Percentiles rank a stretch among this genome's conserved stretches.
Evolutionary conservation across 2,888 invertebrate species (phyloP).

Genomic region (Acleris holmiana): DNA sequence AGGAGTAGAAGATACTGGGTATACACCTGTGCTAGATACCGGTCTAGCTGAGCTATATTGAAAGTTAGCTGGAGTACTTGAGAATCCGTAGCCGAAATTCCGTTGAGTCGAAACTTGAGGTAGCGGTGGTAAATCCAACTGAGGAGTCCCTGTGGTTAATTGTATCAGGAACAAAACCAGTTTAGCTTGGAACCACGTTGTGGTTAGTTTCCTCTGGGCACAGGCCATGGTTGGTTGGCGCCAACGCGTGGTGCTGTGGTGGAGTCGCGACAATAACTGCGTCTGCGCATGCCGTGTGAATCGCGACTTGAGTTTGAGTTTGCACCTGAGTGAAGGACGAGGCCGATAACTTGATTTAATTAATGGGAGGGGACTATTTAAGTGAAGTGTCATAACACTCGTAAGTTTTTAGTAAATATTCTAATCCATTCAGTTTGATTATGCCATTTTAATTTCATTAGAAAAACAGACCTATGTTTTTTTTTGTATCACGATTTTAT

Average conservation of each 20-base stretch:
- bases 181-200: slow-evolving; percentile 57
- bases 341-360: slow-evolving; percentile 18
- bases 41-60: slow-evolving; percentile 68
- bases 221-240: slow-evolving; percentile 68
- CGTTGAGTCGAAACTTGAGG: slow-evolving; percentile 63
- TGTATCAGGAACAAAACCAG: slow-evolving; percentile 50
- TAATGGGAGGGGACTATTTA: slow-evolving; percentile 12
- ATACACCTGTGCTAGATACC: slow-evolving; percentile 57
- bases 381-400: neutral
- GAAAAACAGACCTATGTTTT: too few relatives aligned
- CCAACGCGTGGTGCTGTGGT: slow-evolving; percentile 72
- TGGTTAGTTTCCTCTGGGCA: slow-evolving; percentile 52
- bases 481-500: too few relatives aligned
- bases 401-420: too few relatives aligned
- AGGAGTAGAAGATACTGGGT: slow-evolving; percentile 69
- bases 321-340: slow-evolving; percentile 22
- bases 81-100: slow-evolving; percentile 67
- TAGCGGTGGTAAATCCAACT: slow-evolving; percentile 84
- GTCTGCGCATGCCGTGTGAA: slow-evolving; percentile 76
- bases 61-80: slow-evolving; percentile 67
- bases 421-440: too few relatives aligned
- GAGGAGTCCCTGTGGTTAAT: slow-evolving; percentile 60
- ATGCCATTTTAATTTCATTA: too few relatives aligned
- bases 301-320: slow-evolving; percentile 37
- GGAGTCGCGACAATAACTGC: slow-evolving; percentile 73